Evolutionary conservation across 2,888 invertebrate species (phyloP), one percentile per base, ranked within the genome.

Genomic region (Meteorus cinctellus): DNA sequence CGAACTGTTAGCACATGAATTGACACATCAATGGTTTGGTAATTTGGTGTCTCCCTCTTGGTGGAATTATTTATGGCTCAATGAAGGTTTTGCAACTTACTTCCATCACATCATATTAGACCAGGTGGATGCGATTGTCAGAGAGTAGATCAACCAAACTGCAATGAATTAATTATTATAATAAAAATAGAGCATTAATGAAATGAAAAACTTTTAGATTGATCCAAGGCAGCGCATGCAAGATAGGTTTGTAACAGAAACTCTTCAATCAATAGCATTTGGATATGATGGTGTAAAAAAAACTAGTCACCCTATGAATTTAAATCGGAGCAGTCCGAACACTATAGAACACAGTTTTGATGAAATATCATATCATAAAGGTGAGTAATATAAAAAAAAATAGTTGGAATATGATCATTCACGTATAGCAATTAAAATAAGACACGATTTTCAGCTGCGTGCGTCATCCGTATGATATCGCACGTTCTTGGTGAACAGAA

Each of bases 281-380:
- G 41, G 59, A 0, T 60, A 63, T 0, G 90, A 93, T 77, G 90
- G 90, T 0, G 88, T 89, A 0, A 12, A 10, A 0, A 87, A 88
- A 51, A 88, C 85, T 14, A 86, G 91, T 1, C 91, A 91, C 80
- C 89, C 93, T 0, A 92, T 93, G 90, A 92, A 92, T 0, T 85
- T 89, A 55, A 81, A 86, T 0, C 92, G 92, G 0, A 87, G 84
- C 69, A 90, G 90, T 0, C 91, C 92, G 0, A 89, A 0, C 0
- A 90, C 92, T 80, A 90, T 93, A 74, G 81, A 89, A 0, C 87
- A 88, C 0, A 91, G 92, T 14, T 93, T 93, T 84, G 93, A 93
- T 81, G 89, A 89, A 16, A 91, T 93, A 1, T 91, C 92, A 60
- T 93, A 94, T 80, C 90, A 91, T 77, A 94, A 94, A 90, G 92